A percentile compares a stretch with the other conserved stretches of the same genome.
These are phyloP conservation scores for Merops nubicus DNA, from an alignment of 2,113 vertebrate genomes.

Conservation along the genomic window DNA sequence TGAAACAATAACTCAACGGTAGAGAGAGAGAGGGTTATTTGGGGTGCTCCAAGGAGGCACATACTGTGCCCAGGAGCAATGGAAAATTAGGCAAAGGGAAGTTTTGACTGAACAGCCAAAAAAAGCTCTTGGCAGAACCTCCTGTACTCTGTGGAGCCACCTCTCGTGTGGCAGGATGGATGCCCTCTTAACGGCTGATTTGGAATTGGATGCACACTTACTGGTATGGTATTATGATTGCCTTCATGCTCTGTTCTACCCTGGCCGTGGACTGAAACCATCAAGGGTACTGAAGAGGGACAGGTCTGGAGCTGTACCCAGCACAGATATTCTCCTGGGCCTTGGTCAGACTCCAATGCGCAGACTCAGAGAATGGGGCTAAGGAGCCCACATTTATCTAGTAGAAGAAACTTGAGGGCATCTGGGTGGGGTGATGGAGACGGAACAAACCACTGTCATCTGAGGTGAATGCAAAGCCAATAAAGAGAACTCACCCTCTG, in stretches of 20 bases:
- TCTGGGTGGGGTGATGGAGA: accelerated
- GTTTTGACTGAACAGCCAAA: conserved; percentile 42
- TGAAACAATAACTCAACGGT: conserved; percentile 49
- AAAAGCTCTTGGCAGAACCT: conserved; percentile 54
- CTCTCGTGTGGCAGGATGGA: not conserved
- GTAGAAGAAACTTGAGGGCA: not conserved
- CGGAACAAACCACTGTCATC: not conserved
- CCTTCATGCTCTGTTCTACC: not conserved
- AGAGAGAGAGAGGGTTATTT: conserved; percentile 3
- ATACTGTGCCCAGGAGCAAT: conserved; percentile 45
- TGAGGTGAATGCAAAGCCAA: not conserved
- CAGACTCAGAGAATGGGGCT: not conserved
- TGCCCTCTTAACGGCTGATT: not conserved
- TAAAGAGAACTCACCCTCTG: not conserved
- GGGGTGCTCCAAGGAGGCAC: conserved; percentile 49
- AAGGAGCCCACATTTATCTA: no score
- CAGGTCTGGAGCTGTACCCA: not conserved
- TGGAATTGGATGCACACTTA: not conserved
- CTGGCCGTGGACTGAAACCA: not conserved
- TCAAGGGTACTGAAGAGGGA: not conserved
- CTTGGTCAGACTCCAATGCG: not conserved
- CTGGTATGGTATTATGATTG: not conserved
- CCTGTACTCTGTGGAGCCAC: conserved; percentile 36
- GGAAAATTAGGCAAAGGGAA: conserved; percentile 62
- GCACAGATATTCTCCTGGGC: not conserved